phyloP scores from a whole-genome alignment of 2,797 vertebrate species.

The Fundulus diaphanus region DNA sequence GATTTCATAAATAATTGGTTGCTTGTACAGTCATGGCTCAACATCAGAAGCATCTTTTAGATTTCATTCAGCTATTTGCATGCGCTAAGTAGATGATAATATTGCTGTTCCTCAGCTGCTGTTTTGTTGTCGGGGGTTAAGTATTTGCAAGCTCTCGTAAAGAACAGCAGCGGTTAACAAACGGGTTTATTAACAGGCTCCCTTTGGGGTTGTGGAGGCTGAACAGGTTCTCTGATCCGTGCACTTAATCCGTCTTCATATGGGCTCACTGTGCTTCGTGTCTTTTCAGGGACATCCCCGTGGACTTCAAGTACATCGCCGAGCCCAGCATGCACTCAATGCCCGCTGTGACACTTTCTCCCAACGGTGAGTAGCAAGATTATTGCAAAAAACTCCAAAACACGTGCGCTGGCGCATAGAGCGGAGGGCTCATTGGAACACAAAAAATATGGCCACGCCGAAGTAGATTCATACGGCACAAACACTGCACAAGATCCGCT shows the following conservation, averaged over 20 bases:
- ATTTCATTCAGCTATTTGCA: conserved; percentile 24
- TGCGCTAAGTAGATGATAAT: conserved; percentile 4
- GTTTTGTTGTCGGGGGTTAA: not conserved
- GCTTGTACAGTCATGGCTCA: conserved; percentile 1
- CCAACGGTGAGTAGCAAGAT: conserved; percentile 88
- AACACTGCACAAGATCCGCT: not conserved
- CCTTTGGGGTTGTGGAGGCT: conserved; percentile 3
- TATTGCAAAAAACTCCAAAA: not conserved
- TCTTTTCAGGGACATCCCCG: conserved; percentile 94
- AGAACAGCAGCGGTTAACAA: conserved; percentile 17
- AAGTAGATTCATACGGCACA: conserved; percentile 7
- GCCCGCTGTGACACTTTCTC: conserved; percentile 97
- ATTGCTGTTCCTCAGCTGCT: conserved; percentile 1
- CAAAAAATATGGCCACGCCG: conserved; percentile 28
- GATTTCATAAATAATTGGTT: conserved; percentile 52
- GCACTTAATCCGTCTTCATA: conserved; percentile 31
- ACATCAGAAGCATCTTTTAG: conserved; percentile 41
- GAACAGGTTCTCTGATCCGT: conserved; percentile 12
- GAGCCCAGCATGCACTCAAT: conserved; percentile 99
- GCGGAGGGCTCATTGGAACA: conserved; percentile 19
- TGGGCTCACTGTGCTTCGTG: conserved; percentile 38
- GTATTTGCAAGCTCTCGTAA: conserved; percentile 7
- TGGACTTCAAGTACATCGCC: conserved; percentile 99
- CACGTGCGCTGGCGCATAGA: conserved; percentile 8
- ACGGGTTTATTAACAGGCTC: conserved; percentile 21